A percentile compares a stretch with the other conserved stretches of the same genome.
These are phyloP conservation scores for Stegostoma tigrinum DNA, from an alignment of 2,113 vertebrate species.

Conservation along the genomic window DNA sequence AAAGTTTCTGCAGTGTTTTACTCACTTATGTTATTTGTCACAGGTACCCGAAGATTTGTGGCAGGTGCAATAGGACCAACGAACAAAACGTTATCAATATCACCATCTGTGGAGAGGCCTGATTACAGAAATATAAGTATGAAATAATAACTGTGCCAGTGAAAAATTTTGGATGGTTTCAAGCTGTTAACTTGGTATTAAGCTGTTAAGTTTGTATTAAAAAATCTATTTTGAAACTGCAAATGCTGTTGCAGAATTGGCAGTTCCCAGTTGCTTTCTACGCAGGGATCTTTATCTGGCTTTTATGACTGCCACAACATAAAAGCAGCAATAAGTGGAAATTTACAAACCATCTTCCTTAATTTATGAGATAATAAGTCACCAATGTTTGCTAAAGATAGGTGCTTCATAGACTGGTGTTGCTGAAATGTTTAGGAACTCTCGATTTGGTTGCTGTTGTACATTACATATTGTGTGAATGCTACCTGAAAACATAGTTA, in stretches of 20 bases:
- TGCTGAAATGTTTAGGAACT: neutral
- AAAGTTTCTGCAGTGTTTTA: neutral
- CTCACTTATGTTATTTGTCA: slow-evolving; percentile 30
- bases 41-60: slow-evolving; percentile 81
- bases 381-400: neutral
- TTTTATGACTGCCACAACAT: neutral
- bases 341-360: neutral
- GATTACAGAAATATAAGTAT: slow-evolving; percentile 93
- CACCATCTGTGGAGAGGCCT: slow-evolving; percentile 87
- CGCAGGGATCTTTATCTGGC: neutral
- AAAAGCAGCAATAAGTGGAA: neutral
- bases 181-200: neutral
- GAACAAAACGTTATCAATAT: slow-evolving; percentile 91
- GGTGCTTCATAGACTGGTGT: neutral
- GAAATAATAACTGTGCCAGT: slow-evolving; percentile 42
- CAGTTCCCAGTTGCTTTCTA: neutral
- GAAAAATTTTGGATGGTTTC: neutral
- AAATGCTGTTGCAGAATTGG: neutral
- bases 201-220: neutral
- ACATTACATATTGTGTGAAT: neutral
- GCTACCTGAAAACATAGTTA: neutral
- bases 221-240: neutral
- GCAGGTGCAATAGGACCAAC: slow-evolving; percentile 93
- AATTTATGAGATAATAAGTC: neutral
- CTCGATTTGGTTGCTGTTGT: neutral